A percentile compares a stretch with the other conserved stretches of the same genome.
These are phyloP conservation scores for Hyles vespertilio DNA, from an alignment of 1,140 invertebrate species.

Conservation along the genomic window DNA sequence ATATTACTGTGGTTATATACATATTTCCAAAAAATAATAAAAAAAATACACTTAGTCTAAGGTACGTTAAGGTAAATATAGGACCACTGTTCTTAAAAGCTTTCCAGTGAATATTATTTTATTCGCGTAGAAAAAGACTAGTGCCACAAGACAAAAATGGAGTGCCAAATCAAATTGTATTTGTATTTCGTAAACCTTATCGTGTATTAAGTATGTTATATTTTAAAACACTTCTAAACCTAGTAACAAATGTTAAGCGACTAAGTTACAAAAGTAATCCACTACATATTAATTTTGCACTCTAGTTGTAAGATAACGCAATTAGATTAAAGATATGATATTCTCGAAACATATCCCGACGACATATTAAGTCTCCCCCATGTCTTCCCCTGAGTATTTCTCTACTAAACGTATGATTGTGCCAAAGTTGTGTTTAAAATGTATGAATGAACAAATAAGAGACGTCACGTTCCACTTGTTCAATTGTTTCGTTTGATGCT, in stretches of 20 bases:
- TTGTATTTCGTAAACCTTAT: conserved; percentile 12
- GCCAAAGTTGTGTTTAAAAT: conserved; percentile 64
- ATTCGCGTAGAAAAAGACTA: conserved; percentile 30
- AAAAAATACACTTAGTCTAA: conserved; percentile 64
- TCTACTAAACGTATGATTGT: conserved; percentile 53
- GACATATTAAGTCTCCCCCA: conserved; percentile 50
- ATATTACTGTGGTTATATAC: conserved; percentile 60
- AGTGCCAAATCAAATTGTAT: conserved; percentile 51
- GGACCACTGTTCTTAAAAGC: conserved; percentile 59
- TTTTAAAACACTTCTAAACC: conserved; percentile 5
- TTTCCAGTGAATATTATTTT: conserved; percentile 45
- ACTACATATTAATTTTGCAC: conserved; percentile 63
- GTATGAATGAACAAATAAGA: conserved; percentile 22
- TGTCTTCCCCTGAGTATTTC: conserved; percentile 68
- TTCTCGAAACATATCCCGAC: conserved; percentile 61
- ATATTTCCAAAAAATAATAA: conserved; percentile 57
- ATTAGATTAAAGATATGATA: conserved; percentile 43
- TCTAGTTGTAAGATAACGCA: conserved; percentile 56
- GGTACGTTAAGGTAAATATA: conserved; percentile 62
- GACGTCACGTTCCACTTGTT: conserved; percentile 32
- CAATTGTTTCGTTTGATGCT: conserved; percentile 3
- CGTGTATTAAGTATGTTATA: conserved; percentile 9
- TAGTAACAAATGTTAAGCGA: conserved; percentile 4
- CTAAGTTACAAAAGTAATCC: conserved; percentile 17
- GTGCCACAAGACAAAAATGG: conserved; percentile 52